phyloP scores from a whole-genome alignment of 2,888 invertebrate genomes.

The Perdita meconis region DNA sequence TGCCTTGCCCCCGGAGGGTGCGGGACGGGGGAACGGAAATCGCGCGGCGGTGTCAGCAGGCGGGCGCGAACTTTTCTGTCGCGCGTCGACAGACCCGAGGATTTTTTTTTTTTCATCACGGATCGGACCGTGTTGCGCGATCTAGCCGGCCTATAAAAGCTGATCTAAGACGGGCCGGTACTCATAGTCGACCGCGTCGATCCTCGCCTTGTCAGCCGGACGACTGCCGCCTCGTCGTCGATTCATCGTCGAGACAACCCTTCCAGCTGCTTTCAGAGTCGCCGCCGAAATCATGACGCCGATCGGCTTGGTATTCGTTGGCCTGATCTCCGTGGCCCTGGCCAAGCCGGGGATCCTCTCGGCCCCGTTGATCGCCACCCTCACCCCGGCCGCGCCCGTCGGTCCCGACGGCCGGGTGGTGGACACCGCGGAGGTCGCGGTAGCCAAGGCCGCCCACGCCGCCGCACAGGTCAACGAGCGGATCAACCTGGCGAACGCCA shows the following conservation, averaged over 20 bases:
- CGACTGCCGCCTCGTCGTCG: conserved; percentile 10
- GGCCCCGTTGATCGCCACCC: conserved; percentile 61
- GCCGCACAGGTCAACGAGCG: conserved; percentile 71
- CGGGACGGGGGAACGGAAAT: conserved; percentile 32
- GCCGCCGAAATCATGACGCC: conserved; percentile 57
- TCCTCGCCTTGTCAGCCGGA: not conserved
- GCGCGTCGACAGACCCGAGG: not conserved
- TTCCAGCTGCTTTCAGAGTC: not conserved
- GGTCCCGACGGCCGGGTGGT: conserved; percentile 72
- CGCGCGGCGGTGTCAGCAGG: not conserved
- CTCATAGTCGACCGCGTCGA: conserved; percentile 33
- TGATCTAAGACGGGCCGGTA: conserved; percentile 11
- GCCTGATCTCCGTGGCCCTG: conserved; percentile 67
- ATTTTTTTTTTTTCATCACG: conserved; percentile 1
- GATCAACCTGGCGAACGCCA: conserved; percentile 57
- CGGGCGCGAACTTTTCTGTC: conserved; percentile 16
- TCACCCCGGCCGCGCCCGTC: conserved; percentile 67
- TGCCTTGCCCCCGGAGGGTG: conserved; percentile 72
- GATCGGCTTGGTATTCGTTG: conserved; percentile 60
- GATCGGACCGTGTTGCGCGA: conserved; percentile 50
- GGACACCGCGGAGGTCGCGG: conserved; percentile 74
- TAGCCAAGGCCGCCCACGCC: conserved; percentile 74
- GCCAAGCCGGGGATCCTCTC: conserved; percentile 66
- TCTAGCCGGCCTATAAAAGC: conserved; percentile 59
- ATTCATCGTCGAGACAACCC: not conserved